Percentiles rank a stretch among this genome's conserved stretches.
These are phyloP conservation scores for Sialia sialis DNA, from an alignment of 2,113 vertebrate genomes.

Conservation along the genomic window DNA sequence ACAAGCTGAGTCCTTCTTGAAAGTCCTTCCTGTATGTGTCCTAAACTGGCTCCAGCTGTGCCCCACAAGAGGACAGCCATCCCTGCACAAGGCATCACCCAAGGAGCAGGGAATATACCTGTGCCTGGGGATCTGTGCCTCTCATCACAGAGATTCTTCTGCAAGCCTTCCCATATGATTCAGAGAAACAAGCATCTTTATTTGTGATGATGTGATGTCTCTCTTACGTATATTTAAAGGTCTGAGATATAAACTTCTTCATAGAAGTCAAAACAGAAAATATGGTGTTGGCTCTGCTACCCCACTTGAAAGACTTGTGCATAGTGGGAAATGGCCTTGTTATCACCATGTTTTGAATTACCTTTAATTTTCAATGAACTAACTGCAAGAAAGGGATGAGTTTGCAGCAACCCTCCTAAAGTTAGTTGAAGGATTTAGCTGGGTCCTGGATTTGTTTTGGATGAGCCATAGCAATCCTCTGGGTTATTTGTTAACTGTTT, in stretches of 20 bases:
- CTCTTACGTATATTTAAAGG: background rate
- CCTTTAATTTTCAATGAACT: background rate
- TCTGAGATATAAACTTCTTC: background rate
- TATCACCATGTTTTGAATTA: background rate
- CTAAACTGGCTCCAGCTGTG: background rate
- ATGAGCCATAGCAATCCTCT: background rate
- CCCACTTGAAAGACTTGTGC: background rate
- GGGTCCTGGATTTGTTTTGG: background rate
- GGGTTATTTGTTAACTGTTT: background rate
- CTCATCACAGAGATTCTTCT: background rate
- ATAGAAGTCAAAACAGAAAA: background rate
- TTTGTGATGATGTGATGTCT: background rate
- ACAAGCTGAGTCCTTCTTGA: background rate
- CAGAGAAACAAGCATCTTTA: background rate
- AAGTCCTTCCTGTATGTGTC: background rate
- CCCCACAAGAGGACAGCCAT: background rate
- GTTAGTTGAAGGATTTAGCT: background rate
- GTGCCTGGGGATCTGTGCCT: background rate
- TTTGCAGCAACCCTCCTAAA: background rate
- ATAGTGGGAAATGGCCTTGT: background rate
- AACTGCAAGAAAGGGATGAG: background rate
- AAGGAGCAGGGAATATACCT: accelerated
- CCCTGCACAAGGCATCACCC: background rate
- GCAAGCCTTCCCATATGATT: background rate
- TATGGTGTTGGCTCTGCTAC: background rate